These are phyloP conservation scores for Cervus canadensis DNA, from an alignment of 2,113 vertebrate genomes.

Conservation along the genomic window DNA sequence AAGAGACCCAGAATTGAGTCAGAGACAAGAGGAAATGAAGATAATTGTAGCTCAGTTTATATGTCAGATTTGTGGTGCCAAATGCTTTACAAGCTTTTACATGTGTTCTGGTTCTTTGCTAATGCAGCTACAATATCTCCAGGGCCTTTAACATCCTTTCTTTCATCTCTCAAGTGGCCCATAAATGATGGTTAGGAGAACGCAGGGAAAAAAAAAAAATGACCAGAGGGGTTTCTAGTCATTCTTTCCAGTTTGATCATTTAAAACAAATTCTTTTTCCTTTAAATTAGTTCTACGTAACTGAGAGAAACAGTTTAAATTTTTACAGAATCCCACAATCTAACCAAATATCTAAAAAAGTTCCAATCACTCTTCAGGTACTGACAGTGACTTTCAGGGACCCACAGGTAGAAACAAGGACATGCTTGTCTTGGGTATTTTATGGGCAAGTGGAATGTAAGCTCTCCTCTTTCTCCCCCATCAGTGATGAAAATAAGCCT, in stretches of 20 bases:
- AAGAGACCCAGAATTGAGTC: not conserved
- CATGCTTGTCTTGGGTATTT: not conserved
- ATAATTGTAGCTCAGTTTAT: constrained; percentile 1
- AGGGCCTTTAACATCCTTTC: constrained; percentile 40
- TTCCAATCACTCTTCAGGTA: not conserved
- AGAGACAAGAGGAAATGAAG: not conserved
- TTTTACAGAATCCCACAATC: constrained; percentile 34
- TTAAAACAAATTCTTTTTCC: constrained; percentile 38
- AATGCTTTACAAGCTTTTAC: constrained; percentile 8
- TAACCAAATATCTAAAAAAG: not conserved
- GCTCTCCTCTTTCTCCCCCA: not conserved
- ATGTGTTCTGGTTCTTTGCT: constrained; percentile 32
- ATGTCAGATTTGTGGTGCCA: constrained; percentile 16
- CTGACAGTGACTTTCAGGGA: constrained; percentile 4
- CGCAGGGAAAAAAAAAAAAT: not conserved
- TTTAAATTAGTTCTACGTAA: constrained; percentile 33
- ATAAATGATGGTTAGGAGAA: constrained; percentile 58
- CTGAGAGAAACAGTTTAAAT: constrained; percentile 45
- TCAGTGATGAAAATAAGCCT: not conserved
- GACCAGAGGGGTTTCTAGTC: constrained; percentile 31
- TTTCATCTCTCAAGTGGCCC: constrained; percentile 19
- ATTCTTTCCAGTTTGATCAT: constrained; percentile 63
- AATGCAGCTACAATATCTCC: constrained; percentile 37
- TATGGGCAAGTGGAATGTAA: not conserved
- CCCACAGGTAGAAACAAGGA: not conserved